phyloP scores from a whole-genome alignment of 2,888 invertebrate genomes.

The Cephalotes varians region DNA sequence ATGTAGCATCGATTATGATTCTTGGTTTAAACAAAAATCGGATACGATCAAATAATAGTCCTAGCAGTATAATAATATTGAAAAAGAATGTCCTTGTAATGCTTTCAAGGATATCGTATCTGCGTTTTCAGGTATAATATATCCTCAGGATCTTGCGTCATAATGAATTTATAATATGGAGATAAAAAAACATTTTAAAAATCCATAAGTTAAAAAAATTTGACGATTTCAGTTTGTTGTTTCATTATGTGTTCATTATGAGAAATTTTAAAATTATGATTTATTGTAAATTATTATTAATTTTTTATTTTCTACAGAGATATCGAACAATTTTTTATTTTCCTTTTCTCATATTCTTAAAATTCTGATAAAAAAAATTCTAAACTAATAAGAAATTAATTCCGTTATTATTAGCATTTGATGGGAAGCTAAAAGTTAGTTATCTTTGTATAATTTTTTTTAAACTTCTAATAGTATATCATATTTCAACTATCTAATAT shows the following conservation, averaged over 20 bases:
- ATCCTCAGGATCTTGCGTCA: neutral
- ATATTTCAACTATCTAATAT: neutral
- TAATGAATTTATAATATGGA: constrained; percentile 25
- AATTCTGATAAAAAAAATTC: neutral
- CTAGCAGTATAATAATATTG: neutral
- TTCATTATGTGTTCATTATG: neutral
- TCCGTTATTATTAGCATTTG: neutral
- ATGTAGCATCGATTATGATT: neutral
- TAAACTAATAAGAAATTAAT: neutral
- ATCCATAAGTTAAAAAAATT: neutral
- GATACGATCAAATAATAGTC: neutral
- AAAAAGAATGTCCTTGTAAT: constrained; percentile 22
- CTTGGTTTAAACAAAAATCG: neutral
- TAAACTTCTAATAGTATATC: neutral
- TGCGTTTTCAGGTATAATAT: neutral
- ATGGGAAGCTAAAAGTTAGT: neutral
- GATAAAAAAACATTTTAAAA: neutral
- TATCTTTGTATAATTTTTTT: neutral
- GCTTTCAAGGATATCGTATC: constrained; percentile 17
- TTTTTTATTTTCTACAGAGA: neutral
- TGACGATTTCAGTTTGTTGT: neutral
- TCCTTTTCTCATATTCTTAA: neutral
- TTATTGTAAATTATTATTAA: neutral
- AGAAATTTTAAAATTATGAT: neutral
- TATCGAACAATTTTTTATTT: neutral